Evolutionary conservation across 23 tunicate species (phyloP).

Genomic region (Phallusia fumigata): DNA sequence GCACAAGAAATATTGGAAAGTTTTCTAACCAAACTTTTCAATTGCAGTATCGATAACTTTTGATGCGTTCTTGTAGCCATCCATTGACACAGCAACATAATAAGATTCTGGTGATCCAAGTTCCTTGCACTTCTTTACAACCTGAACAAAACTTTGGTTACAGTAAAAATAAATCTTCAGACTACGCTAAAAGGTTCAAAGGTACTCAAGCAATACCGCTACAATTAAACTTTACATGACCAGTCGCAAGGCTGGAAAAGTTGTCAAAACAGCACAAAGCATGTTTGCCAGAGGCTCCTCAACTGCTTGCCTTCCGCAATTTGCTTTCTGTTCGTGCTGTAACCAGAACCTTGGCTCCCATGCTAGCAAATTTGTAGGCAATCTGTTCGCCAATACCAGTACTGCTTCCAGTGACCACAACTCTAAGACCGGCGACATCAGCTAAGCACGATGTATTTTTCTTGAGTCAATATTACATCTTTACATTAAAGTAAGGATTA

Average conservation of each 20-base stretch:
- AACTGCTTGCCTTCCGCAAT: not conserved
- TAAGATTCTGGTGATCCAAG: not conserved
- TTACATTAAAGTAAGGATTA: not conserved
- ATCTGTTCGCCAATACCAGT: constrained; percentile 13
- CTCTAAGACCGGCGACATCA: not conserved
- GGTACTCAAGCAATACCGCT: too few relatives aligned
- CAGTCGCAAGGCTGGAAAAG: too few relatives aligned
- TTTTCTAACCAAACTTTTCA: not conserved
- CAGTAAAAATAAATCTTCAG: too few relatives aligned
- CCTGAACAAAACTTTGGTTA: not conserved
- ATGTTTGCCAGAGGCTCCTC: too few relatives aligned
- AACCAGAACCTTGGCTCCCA: constrained; percentile 16
- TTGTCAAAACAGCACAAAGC: too few relatives aligned
- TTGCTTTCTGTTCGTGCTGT: constrained; percentile 16
- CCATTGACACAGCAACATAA: not conserved
- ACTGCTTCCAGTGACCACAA: constrained; percentile 11
- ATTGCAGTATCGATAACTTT: not conserved
- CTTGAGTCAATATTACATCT: too few relatives aligned
- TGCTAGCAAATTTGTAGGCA: not conserved
- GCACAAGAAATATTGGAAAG: too few relatives aligned
- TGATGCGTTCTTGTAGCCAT: not conserved
- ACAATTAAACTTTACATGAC: too few relatives aligned
- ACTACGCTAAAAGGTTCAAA: too few relatives aligned
- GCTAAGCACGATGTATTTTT: too few relatives aligned
- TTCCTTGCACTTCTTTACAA: constrained; percentile 7